Evolutionary conservation across 2,113 vertebrate genomes (phyloP), one percentile per base, ranked within the genome.

Genomic region (Heterochromis multidens): DNA sequence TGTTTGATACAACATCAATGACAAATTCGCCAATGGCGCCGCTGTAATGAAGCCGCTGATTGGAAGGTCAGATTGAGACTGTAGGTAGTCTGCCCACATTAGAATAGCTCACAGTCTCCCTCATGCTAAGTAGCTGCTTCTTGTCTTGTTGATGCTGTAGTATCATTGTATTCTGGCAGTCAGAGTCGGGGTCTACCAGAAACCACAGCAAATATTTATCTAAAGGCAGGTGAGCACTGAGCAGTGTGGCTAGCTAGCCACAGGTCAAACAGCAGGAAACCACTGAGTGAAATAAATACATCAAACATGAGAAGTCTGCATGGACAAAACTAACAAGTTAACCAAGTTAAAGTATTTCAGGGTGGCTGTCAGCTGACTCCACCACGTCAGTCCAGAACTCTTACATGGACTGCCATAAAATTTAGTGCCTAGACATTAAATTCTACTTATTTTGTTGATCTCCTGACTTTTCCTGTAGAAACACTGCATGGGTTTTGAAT

Each of bases 81-180:
- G 80, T 54, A 76, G 80, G 59, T 83, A 14, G 85, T 65, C 82
- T 60, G 46, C 80, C 89, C 87, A 93, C 88, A 6, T 16, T 37
- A 57, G 60, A 85, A 89, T 90, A 87, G 83, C 87, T 91, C 35
- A 90, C 56, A 91, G 85, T 91, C 87, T 82, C 56, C n/a, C 27
- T 33, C n/a, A 63, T 86, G 79, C 57, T 84, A 87, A 83, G 74
- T 8, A 81, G 87, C 43, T 62, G 59, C 78, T 83, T 83, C 82
- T 13, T 46, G 19, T 49, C 16, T 56, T 58, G 19, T n/a, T 27
- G 49, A 25, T 31, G 35, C 46, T 72, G 37, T 17, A 80, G 74
- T 78, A 67, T 43, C 58, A 13, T 37, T 65, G 60, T 35, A 59
- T 43, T 67, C 59, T 77, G 79, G 59, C 65, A 9, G 56, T 76